These are phyloP conservation scores for Caretta caretta DNA, from an alignment of 2,113 vertebrate species.

Conservation along the genomic window DNA sequence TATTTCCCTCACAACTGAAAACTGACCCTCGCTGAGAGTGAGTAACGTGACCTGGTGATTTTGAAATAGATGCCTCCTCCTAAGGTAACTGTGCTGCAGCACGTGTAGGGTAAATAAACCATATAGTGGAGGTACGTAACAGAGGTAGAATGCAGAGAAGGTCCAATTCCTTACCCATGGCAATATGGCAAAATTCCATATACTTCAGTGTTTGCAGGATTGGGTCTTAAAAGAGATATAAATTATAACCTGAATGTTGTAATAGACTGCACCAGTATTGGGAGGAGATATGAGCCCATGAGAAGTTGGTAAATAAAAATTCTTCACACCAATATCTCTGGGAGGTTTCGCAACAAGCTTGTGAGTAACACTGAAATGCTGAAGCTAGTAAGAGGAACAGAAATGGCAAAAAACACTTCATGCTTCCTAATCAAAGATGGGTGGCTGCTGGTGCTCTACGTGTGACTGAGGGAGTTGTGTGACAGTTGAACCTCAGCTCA, in stretches of 20 bases:
- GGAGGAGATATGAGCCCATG: neutral
- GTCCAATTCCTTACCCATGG: neutral
- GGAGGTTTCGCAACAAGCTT: neutral
- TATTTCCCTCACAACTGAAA: slow-evolving; percentile 19
- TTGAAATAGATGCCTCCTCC: neutral
- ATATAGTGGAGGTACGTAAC: neutral
- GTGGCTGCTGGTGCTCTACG: neutral
- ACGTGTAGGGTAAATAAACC: neutral
- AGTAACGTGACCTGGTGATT: neutral
- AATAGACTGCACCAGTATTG: neutral
- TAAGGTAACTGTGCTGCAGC: slow-evolving; percentile 22
- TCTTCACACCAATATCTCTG: neutral
- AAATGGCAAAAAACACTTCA: neutral
- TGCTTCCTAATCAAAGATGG: neutral
- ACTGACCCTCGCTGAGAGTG: neutral
- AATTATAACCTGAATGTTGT: slow-evolving; percentile 17
- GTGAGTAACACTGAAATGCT: neutral
- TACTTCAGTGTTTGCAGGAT: neutral
- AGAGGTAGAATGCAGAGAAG: neutral
- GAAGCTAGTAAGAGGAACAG: neutral
- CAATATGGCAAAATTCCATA: slow-evolving; percentile 12
- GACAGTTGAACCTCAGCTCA: neutral
- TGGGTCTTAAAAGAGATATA: neutral
- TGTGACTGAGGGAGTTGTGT: neutral
- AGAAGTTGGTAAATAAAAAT: neutral